Percentiles rank a stretch among this genome's conserved stretches.
Evolutionary conservation across 2,888 invertebrate species (phyloP).

Genomic region (Chloroclystis v-ata): DNA sequence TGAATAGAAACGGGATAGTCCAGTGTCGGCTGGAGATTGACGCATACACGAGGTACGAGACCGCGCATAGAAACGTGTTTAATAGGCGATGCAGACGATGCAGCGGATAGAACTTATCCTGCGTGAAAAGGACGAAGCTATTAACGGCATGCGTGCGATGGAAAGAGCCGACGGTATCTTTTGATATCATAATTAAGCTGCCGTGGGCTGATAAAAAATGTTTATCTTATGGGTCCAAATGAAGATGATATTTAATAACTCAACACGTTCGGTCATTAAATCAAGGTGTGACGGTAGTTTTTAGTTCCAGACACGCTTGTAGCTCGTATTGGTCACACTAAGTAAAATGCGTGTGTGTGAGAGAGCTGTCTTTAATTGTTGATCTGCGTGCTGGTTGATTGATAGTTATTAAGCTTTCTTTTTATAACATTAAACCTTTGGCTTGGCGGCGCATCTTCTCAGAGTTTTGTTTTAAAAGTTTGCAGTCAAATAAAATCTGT

Average conservation of each 20-base stretch:
- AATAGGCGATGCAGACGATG: constrained; percentile 63
- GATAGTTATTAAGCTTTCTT: constrained; percentile 28
- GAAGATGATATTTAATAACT: constrained; percentile 61
- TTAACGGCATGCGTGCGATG: constrained; percentile 41
- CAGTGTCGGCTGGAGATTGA: constrained; percentile 25
- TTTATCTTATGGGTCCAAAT: constrained; percentile 65
- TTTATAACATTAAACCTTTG: constrained; percentile 26
- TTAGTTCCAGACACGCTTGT: constrained; percentile 39
- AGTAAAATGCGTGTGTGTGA: constrained; percentile 35
- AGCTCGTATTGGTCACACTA: constrained; percentile 33
- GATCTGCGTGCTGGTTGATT: constrained; percentile 26
- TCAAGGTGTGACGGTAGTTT: constrained; percentile 39
- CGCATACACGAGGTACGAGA: constrained; percentile 62
- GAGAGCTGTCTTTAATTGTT: constrained; percentile 34
- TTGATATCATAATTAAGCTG: constrained; percentile 74
- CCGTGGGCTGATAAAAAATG: constrained; percentile 58
- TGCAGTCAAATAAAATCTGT: not conserved
- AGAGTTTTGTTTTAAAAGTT: not conserved
- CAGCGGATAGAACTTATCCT: constrained; percentile 49
- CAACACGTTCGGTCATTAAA: constrained; percentile 57
- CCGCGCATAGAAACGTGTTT: constrained; percentile 75
- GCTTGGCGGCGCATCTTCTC: constrained; percentile 14
- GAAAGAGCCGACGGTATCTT: constrained; percentile 59
- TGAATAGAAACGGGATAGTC: constrained; percentile 45
- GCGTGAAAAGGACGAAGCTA: constrained; percentile 48